A percentile compares a stretch with the other conserved stretches of the same genome.
Evolutionary conservation across 2,797 vertebrate genomes (phyloP).

Genomic region (Morelia viridis): DNA sequence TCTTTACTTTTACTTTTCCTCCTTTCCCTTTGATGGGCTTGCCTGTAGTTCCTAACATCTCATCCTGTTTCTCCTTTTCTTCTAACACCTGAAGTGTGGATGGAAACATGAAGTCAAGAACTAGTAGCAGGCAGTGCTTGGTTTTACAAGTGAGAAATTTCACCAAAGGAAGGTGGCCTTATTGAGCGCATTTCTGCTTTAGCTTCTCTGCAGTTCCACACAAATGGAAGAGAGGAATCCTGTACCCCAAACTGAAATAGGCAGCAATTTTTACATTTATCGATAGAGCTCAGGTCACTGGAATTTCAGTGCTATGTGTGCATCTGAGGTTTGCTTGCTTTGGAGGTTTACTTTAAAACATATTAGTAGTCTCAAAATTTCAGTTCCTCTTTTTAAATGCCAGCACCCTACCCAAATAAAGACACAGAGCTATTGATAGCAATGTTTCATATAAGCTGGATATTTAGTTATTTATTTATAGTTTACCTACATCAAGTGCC

Average conservation of each 20-base stretch:
- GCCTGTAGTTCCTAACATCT: constrained; percentile 52
- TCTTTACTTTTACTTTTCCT: constrained; percentile 78
- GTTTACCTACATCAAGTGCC: constrained; percentile 81
- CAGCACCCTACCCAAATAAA: neutral
- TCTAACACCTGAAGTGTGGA: constrained; percentile 78
- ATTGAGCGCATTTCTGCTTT: neutral
- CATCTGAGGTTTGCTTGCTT: neutral
- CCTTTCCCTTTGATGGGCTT: constrained; percentile 77
- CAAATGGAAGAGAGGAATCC: neutral
- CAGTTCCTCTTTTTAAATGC: neutral
- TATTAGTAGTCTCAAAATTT: neutral
- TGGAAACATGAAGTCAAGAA: neutral
- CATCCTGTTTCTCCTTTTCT: constrained; percentile 79
- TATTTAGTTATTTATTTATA: too few species aligned
- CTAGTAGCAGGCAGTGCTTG: neutral
- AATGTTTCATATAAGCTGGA: neutral
- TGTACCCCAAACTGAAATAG: neutral
- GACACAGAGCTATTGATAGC: neutral
- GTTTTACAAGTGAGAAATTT: neutral
- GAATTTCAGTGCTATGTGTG: neutral
- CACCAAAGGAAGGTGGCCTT: neutral
- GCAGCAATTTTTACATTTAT: neutral
- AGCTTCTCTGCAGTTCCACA: neutral
- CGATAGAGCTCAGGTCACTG: neutral
- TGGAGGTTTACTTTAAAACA: neutral